Conservation (phyloP, 2,888 invertebrate genomes). For the Chaetogeoica ovagalla region DNA sequence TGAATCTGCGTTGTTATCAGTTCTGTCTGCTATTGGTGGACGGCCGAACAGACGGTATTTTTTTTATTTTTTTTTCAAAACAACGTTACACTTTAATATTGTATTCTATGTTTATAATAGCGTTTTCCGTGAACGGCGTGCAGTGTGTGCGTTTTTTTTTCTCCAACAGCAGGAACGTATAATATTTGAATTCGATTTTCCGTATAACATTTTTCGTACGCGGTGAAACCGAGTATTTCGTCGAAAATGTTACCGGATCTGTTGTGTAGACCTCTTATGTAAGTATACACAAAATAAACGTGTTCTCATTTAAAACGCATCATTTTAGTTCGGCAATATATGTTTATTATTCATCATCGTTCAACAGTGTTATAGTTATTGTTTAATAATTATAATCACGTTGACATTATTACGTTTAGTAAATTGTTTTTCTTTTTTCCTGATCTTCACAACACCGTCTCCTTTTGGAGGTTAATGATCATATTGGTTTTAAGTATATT, state of each 20-base stretch:
- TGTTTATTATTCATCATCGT: background rate
- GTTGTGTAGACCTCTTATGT: constrained; percentile 39
- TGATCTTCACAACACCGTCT: no score
- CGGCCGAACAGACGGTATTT: constrained; percentile 19
- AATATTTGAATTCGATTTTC: background rate
- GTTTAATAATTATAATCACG: background rate
- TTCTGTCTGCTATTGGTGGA: constrained; percentile 15
- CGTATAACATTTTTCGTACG: background rate
- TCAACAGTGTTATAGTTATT: background rate
- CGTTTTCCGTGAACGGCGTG: no score
- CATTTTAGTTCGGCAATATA: background rate
- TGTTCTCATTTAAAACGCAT: background rate
- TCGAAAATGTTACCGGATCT: constrained; percentile 40
- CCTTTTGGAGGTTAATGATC: no score
- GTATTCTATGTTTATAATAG: no score
- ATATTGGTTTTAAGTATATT: no score
- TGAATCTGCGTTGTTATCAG: background rate
- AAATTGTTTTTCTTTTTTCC: no score
- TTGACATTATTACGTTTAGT: no score
- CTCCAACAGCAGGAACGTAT: background rate
- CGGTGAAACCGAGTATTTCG: background rate
- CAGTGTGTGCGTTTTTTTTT: background rate
- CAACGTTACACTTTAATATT: constrained; percentile 24
- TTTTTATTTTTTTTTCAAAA: constrained; percentile 38
- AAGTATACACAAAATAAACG: background rate